These are phyloP conservation scores for Lethocerus indicus DNA, from an alignment of 1,140 invertebrate species.

Conservation along the genomic window DNA sequence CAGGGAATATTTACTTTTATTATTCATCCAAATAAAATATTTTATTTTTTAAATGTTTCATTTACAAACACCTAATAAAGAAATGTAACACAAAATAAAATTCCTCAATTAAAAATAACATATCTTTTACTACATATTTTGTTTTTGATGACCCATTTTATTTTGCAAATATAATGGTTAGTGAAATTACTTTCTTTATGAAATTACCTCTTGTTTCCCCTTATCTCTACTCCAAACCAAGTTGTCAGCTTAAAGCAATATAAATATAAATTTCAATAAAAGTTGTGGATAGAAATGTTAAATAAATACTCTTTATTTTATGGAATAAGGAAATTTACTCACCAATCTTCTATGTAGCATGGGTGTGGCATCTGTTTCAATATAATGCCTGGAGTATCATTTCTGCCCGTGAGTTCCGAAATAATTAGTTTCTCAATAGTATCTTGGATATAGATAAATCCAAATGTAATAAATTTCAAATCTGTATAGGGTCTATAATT, in stretches of 20 bases:
- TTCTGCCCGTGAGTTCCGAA: slow-evolving; percentile 25
- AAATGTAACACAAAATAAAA: not conserved
- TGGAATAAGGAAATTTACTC: no score
- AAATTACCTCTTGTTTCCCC: no score
- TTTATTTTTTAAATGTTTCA: no score
- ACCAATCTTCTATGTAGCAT: slow-evolving; percentile 38
- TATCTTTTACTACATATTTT: no score
- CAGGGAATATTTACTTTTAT: no score
- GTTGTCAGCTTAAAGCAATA: no score
- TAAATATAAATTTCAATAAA: no score
- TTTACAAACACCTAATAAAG: not conserved
- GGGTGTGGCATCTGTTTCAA: slow-evolving; percentile 40
- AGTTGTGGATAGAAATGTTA: not conserved
- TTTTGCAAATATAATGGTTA: no score
- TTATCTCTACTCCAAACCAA: no score
- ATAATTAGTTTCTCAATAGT: slow-evolving; percentile 39
- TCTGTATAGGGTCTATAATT: slow-evolving; percentile 23
- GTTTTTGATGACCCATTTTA: no score
- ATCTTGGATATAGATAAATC: slow-evolving; percentile 42
- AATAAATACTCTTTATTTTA: not conserved
- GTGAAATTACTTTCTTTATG: no score
- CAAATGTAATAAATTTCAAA: slow-evolving; percentile 36
- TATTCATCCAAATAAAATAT: no score
- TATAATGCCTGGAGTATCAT: slow-evolving; percentile 20
- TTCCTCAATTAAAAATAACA: not conserved